Evolutionary conservation across 1,140 invertebrate genomes (phyloP), one percentile per base, ranked within the genome.

Genomic region (Lasaia peninsularis): DNA sequence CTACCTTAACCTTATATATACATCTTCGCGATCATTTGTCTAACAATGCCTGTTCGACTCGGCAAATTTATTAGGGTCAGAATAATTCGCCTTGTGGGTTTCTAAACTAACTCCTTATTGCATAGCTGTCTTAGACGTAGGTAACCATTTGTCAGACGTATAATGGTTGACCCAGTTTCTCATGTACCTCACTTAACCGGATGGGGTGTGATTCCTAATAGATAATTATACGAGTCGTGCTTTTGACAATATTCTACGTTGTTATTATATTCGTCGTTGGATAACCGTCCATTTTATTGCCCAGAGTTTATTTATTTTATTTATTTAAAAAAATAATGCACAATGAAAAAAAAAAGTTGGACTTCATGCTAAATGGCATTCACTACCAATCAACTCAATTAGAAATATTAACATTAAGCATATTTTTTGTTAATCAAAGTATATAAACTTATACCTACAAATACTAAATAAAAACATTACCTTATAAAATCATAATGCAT

Each of bases 61-160:
- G 73, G 73, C 67, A 81, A 87, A 87, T 87, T 87, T 86, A 87
- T 87, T 87, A 87, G 82, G 84, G 84, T 86, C 78, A 83, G 75
- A 86, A 86, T 86, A 84, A 84, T 84, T 78, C 80, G 80, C 79
- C 78, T 84, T 78, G 77, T 66, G 84, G 80, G 82, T 75, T 81
- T 77, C 75, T 73, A 74, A 78, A 77, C 75, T 73, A 68, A 71
- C 74, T 81, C 80, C 78, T 87, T 85, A 85, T 80, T 85, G 81
- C 80, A 75, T 74, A 78, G 71, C 63, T 71, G 76, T 79, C 80
- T 86, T 80, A 79, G 73, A 64, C 59, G 71, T 76, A 71, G 75
- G 69, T 66, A 69, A 73, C 78, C 76, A 83, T 88, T 85, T 84
- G 85, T 83, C 75, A 85, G 75, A 77, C 73, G 78, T 81, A 88